Evolutionary conservation across 2,888 invertebrate species (phyloP).

Genomic region (Gisinianus flammeolus): DNA sequence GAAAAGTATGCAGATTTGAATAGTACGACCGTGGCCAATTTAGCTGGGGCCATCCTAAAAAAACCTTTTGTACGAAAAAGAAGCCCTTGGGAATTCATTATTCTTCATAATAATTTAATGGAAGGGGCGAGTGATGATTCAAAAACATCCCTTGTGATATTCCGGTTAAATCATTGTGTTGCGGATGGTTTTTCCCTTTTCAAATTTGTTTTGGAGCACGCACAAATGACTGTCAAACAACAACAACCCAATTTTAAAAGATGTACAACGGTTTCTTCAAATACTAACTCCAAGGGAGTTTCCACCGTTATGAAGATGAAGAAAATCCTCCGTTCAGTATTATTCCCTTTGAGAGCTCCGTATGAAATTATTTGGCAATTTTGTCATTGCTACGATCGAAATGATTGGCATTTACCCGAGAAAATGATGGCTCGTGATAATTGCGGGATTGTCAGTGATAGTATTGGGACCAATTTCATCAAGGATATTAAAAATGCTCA

Average conservation of each 20-base stretch:
- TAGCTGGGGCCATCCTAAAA: not conserved
- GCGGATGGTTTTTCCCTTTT: slow-evolving; percentile 29
- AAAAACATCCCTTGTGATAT: slow-evolving; percentile 1
- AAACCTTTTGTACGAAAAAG: not conserved
- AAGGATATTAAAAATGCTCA: slow-evolving; percentile 19
- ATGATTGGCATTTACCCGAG: slow-evolving; percentile 24
- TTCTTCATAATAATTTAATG: slow-evolving; percentile 4
- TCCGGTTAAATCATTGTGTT: slow-evolving; percentile 9
- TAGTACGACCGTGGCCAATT: not conserved
- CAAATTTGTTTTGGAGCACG: slow-evolving; percentile 15
- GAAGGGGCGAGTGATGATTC: not conserved
- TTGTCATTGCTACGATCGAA: slow-evolving; percentile 9
- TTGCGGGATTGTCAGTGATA: slow-evolving; percentile 9
- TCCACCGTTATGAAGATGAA: not conserved
- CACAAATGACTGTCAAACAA: not conserved
- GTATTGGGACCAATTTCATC: not conserved
- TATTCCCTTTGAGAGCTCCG: slow-evolving; percentile 21
- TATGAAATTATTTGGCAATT: slow-evolving; percentile 10
- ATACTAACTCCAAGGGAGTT: not conserved
- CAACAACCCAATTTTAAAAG: slow-evolving; percentile 11
- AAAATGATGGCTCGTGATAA: slow-evolving; percentile 5
- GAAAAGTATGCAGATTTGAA: not conserved
- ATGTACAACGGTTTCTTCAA: not conserved
- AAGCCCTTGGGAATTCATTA: slow-evolving; percentile 26
- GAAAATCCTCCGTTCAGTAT: not conserved